Evolutionary conservation across 2,888 invertebrate genomes (phyloP).

Genomic region (Scaptomyza tumidula): DNA sequence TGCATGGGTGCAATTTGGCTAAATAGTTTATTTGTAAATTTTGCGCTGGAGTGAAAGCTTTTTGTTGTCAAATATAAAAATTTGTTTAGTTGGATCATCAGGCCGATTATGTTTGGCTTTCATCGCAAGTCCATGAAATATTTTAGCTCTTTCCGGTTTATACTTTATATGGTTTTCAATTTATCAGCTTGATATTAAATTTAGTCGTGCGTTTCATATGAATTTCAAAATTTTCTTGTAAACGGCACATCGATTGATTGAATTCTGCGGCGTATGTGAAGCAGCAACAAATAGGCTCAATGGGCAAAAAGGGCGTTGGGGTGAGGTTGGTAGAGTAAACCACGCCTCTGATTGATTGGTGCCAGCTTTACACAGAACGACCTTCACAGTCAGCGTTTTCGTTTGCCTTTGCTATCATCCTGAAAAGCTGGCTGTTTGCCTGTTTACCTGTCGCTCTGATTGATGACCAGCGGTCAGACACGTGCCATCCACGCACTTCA

Average conservation of each 20-base stretch:
- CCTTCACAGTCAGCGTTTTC: conserved; percentile 27
- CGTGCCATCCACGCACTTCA: conserved; percentile 39
- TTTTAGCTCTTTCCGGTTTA: conserved; percentile 51
- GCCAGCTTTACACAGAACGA: conserved; percentile 18
- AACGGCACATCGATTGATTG: conserved; percentile 60
- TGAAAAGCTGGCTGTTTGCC: neutral
- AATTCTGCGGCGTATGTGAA: conserved; percentile 47
- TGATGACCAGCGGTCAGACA: conserved; percentile 65
- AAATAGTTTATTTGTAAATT: neutral
- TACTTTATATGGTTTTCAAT: conserved; percentile 56
- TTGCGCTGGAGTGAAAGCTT: neutral
- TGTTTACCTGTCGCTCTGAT: conserved; percentile 63
- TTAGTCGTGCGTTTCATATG: conserved; percentile 59
- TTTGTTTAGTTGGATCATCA: neutral
- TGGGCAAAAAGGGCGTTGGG: neutral
- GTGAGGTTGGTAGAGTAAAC: neutral
- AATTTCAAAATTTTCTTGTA: conserved; percentile 63
- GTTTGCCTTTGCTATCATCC: conserved; percentile 8
- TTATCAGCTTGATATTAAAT: conserved; percentile 61
- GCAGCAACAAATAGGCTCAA: neutral
- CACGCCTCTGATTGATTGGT: conserved; percentile 63
- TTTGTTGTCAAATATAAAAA: conserved; percentile 2
- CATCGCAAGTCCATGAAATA: conserved; percentile 49
- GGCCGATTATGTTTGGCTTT: conserved; percentile 2
- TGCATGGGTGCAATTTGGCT: neutral